phyloP scores from a whole-genome alignment of 2,797 vertebrate genomes.

The Megalops cyprinoides region DNA sequence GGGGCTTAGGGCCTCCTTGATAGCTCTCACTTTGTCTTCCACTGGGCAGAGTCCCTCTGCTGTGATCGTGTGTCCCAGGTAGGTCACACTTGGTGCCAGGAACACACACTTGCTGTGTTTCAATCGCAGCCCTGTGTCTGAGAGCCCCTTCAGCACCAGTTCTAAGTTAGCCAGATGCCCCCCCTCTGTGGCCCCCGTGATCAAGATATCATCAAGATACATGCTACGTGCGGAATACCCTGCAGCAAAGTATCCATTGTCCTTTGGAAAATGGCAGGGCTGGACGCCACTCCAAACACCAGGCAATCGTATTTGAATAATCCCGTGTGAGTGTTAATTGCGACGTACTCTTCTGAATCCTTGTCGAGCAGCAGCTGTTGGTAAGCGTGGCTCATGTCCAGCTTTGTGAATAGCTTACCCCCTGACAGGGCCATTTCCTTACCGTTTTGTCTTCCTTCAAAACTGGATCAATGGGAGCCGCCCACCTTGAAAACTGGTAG shows the following conservation, averaged over 20 bases:
- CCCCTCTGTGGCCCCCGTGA: constrained; percentile 29
- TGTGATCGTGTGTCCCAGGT: constrained; percentile 30
- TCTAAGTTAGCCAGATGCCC: constrained; percentile 27
- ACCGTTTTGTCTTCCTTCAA: constrained; percentile 16
- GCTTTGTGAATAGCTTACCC: too few species aligned
- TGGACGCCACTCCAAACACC: constrained; percentile 34
- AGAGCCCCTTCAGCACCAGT: constrained; percentile 26
- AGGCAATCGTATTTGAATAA: constrained; percentile 35
- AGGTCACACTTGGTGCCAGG: neutral
- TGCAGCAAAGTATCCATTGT: constrained; percentile 36
- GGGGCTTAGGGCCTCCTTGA: neutral
- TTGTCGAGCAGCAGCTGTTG: too few species aligned
- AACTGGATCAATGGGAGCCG: constrained; percentile 18
- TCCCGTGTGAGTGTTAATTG: constrained; percentile 38
- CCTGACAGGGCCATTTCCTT: constrained; percentile 17
- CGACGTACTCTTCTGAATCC: constrained; percentile 40
- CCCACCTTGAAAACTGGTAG: constrained; percentile 24
- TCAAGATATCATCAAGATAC: constrained; percentile 28
- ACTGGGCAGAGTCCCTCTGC: constrained; percentile 23
- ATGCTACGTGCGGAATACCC: constrained; percentile 22
- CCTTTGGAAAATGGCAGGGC: constrained; percentile 42
- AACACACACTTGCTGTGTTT: constrained; percentile 16
- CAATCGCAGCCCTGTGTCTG: neutral
- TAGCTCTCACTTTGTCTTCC: neutral
- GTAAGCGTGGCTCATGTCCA: constrained; percentile 38